Percentiles rank a stretch among this genome's conserved stretches.
Conservation (phyloP, 2,888 invertebrate species). For the Emesis russula region DNA sequence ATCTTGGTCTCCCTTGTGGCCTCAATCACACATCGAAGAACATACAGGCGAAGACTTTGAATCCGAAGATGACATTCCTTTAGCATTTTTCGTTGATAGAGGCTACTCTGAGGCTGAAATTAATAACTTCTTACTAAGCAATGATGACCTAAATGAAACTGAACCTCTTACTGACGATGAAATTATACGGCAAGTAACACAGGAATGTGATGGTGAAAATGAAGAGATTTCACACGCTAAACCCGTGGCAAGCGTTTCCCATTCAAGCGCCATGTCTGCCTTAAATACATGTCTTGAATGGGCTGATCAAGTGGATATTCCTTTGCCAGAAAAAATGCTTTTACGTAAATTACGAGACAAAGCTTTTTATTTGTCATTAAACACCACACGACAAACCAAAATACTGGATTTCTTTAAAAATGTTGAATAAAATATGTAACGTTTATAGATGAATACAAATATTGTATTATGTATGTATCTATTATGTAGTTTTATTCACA, state of each 20-base stretch:
- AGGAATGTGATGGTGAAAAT: conserved; percentile 24
- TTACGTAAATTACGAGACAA: conserved; percentile 32
- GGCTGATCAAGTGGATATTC: conserved; percentile 45
- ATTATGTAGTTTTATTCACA: conserved; percentile 10
- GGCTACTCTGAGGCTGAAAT: conserved; percentile 23
- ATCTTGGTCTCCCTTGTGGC: conserved; percentile 48
- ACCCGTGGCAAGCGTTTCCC: conserved; percentile 22
- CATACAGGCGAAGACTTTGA: conserved; percentile 45
- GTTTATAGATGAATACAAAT: conserved; percentile 39
- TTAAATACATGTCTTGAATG: conserved; percentile 34
- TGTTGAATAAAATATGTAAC: conserved; percentile 36
- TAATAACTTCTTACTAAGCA: conserved; percentile 25
- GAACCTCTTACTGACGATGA: conserved; percentile 43
- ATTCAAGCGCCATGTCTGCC: conserved; percentile 31
- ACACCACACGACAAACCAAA: conserved; percentile 38
- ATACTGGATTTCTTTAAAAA: conserved; percentile 45
- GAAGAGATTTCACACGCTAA: conserved; percentile 20
- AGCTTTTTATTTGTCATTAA: too few species aligned
- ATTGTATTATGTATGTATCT: conserved; percentile 22
- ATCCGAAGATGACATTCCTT: conserved; percentile 27
- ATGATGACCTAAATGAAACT: conserved; percentile 34
- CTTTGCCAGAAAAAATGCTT: conserved; percentile 49
- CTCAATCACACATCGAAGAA: conserved; percentile 32
- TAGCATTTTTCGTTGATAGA: conserved; percentile 29
- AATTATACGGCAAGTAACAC: conserved; percentile 42